These are phyloP conservation scores for Heliconius aoede DNA, from an alignment of 2,888 invertebrate species.

Conservation along the genomic window DNA sequence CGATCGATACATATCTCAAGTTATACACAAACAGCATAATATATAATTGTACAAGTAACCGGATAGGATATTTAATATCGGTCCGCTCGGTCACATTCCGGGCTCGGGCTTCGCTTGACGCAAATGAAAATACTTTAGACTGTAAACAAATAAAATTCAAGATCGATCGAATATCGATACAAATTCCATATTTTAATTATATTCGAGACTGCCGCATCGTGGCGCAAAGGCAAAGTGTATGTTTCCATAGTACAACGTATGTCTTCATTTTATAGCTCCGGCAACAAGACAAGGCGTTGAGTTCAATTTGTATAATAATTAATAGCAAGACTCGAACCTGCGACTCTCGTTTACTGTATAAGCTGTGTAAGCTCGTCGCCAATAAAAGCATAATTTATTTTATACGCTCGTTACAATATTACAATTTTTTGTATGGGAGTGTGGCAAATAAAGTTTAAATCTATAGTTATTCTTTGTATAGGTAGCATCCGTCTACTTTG, in stretches of 20 bases:
- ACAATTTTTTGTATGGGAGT: background rate
- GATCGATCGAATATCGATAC: no score
- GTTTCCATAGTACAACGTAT: no score
- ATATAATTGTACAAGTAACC: background rate
- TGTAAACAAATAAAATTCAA: conserved; percentile 3
- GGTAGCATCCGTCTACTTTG: background rate
- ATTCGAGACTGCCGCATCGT: background rate
- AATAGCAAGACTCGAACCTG: no score
- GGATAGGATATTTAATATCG: background rate
- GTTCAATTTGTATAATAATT: no score
- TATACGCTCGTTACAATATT: no score
- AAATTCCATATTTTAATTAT: background rate
- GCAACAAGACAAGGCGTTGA: no score
- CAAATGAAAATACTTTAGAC: conserved; percentile 19
- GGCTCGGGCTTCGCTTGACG: conserved; percentile 8
- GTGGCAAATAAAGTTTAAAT: background rate
- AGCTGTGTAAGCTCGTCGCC: no score
- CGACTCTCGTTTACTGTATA: no score
- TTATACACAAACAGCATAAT: background rate
- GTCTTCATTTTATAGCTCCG: no score
- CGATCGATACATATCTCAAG: background rate
- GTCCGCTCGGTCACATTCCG: background rate
- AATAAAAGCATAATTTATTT: no score
- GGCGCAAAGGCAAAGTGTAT: no score
- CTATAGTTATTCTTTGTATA: background rate